Conservation (phyloP, 1,140 invertebrate species). For the Heterodera schachtii region DNA sequence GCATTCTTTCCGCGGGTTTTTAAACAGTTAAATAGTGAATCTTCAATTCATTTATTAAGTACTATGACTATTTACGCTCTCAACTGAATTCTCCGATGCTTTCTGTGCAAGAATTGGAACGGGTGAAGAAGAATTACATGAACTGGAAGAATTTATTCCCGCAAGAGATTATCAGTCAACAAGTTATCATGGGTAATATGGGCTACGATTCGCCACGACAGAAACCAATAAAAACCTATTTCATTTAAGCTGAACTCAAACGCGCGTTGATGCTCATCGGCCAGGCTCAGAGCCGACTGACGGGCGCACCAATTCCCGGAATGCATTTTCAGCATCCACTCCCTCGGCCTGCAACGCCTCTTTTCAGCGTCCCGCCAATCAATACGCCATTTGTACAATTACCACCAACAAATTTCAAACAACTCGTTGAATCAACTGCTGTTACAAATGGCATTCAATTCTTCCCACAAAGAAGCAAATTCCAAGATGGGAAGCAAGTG, state of each 20-base stretch:
- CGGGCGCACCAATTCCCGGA: slow-evolving; percentile 11
- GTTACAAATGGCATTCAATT: slow-evolving; percentile 26
- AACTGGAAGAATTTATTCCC: slow-evolving; percentile 54
- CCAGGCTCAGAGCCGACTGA: slow-evolving; percentile 8
- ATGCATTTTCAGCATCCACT: neutral
- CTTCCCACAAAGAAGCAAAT: slow-evolving; percentile 31
- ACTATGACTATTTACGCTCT: slow-evolving; percentile 41
- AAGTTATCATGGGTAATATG: slow-evolving; percentile 42
- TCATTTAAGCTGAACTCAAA: slow-evolving; percentile 22
- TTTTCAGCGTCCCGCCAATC: slow-evolving; percentile 4
- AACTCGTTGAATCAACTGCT: slow-evolving; percentile 27
- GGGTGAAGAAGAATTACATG: slow-evolving; percentile 51
- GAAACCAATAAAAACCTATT: neutral
- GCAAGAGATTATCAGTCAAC: slow-evolving; percentile 27
- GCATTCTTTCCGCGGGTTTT: slow-evolving; percentile 57
- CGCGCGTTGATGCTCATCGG: slow-evolving; percentile 15
- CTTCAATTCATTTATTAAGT: slow-evolving; percentile 40
- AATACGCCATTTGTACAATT: neutral
- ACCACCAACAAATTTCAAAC: slow-evolving; percentile 26
- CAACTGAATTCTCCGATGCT: slow-evolving; percentile 46
- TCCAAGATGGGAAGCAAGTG: slow-evolving; percentile 32
- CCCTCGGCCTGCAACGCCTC: neutral
- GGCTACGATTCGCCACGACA: no score
- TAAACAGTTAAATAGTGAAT: slow-evolving; percentile 4
- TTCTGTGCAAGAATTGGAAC: slow-evolving; percentile 23